Percentiles rank a stretch among this genome's conserved stretches.
Conservation (phyloP, 2,113 vertebrate genomes). For the Caranx melampygus region DNA sequence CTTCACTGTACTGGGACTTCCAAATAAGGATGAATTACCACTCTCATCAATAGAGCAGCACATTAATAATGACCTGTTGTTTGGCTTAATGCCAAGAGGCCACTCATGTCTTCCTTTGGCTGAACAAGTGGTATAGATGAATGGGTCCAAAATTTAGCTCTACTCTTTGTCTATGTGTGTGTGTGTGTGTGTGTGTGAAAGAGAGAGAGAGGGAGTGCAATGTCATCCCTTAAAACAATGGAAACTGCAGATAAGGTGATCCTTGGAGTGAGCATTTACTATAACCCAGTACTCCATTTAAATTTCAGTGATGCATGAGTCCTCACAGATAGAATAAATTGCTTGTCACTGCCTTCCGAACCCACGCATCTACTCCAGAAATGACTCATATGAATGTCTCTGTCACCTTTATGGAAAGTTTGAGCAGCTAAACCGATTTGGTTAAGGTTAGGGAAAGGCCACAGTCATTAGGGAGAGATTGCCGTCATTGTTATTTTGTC, state of each 20-base stretch:
- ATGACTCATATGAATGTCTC: constrained; percentile 1
- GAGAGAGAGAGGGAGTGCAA: no score
- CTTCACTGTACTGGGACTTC: constrained; percentile 6
- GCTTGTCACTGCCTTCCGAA: neutral
- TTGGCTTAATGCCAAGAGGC: neutral
- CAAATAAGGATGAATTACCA: constrained; percentile 21
- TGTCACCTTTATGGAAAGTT: neutral
- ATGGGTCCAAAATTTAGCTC: neutral
- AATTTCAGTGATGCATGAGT: neutral
- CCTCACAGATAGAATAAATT: neutral
- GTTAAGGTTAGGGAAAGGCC: neutral
- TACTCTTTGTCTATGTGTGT: neutral
- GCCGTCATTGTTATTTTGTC: neutral
- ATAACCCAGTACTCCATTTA: neutral
- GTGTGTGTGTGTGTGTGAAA: no score
- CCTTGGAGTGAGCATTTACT: neutral
- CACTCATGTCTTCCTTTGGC: neutral
- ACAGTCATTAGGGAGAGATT: constrained; percentile 16
- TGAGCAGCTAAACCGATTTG: neutral
- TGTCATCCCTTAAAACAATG: neutral
- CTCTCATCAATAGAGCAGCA: constrained; percentile 7
- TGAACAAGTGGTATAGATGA: neutral
- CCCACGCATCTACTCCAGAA: neutral
- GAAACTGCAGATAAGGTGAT: neutral
- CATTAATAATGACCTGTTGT: constrained; percentile 7